phyloP scores from a whole-genome alignment of 1,140 invertebrate genomes.

The Ips typographus region DNA sequence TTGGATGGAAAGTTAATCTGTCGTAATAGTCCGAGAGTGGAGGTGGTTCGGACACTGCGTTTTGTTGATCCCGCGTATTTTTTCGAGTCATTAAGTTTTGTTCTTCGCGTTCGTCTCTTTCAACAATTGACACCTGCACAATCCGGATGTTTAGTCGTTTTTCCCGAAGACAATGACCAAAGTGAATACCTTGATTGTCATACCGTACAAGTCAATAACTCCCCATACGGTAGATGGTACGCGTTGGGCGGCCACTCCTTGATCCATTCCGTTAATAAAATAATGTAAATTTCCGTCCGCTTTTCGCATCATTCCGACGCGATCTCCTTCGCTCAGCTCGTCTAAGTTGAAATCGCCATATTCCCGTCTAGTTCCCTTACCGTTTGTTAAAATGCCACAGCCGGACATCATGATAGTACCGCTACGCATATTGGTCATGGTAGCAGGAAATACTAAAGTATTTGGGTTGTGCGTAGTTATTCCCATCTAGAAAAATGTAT shows the following conservation, averaged over 20 bases:
- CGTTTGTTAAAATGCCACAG: conserved; percentile 91
- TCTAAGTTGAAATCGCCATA: conserved; percentile 95
- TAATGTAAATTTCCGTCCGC: conserved; percentile 85
- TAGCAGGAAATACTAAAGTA: conserved; percentile 88
- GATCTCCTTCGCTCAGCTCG: conserved; percentile 87
- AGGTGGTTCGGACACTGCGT: conserved; percentile 40
- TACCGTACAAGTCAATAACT: conserved; percentile 93
- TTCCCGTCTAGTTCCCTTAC: conserved; percentile 87
- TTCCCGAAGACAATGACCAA: neutral
- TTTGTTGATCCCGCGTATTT: conserved; percentile 57
- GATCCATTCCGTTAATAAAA: conserved; percentile 90
- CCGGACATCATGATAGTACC: conserved; percentile 98
- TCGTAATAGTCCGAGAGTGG: conserved; percentile 58
- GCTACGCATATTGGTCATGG: conserved; percentile 95
- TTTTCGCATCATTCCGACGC: conserved; percentile 84
- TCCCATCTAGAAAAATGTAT: conserved; percentile 64
- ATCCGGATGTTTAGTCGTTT: neutral
- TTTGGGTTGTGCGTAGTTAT: conserved; percentile 92
- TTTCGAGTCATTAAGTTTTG: conserved; percentile 73
- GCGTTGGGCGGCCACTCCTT: conserved; percentile 82
- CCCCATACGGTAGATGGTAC: conserved; percentile 82
- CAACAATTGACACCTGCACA: conserved; percentile 71
- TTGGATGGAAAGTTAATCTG: conserved; percentile 81
- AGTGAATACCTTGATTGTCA: conserved; percentile 80
- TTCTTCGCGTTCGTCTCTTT: conserved; percentile 75